Conservation (phyloP, 1,140 invertebrate genomes). For the Agrypnia vestita region DNA sequence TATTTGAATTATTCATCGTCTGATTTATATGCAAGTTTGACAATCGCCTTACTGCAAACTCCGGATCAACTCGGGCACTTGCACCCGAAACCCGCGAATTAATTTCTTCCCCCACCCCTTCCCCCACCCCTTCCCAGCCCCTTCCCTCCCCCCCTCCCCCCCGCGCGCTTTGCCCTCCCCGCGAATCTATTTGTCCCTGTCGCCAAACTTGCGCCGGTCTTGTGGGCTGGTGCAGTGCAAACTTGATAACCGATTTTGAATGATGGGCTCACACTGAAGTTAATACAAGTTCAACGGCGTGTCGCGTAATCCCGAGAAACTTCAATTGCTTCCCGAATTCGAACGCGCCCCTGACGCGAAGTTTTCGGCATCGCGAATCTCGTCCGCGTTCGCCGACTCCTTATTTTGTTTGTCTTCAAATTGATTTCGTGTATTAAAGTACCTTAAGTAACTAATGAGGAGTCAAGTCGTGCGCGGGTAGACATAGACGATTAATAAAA, state of each 20-base stretch:
- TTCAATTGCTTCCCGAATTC: conserved; percentile 4
- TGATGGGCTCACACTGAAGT: conserved; percentile 13
- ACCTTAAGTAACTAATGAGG: too few relatives aligned
- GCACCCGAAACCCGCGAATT: not conserved
- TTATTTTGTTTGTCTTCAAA: not conserved
- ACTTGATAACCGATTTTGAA: conserved; percentile 35
- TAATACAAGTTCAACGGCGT: conserved; percentile 3
- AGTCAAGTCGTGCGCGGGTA: too few relatives aligned
- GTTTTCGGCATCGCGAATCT: too few relatives aligned
- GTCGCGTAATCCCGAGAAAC: not conserved
- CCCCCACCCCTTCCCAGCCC: too few relatives aligned
- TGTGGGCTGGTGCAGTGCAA: conserved; percentile 8
- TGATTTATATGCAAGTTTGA: not conserved
- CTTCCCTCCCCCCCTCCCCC: too few relatives aligned
- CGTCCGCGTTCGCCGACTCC: too few relatives aligned
- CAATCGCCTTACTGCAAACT: conserved; percentile 13
- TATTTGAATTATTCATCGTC: too few relatives aligned
- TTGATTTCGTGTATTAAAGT: too few relatives aligned
- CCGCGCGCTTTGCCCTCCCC: not conserved
- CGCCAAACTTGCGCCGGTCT: not conserved
- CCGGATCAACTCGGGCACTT: not conserved
- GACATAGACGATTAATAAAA: too few relatives aligned
- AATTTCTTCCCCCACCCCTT: not conserved
- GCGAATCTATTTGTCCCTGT: not conserved
- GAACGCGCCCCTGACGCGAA: not conserved